A percentile compares a stretch with the other conserved stretches of the same genome.
Evolutionary conservation across 2,888 invertebrate species (phyloP).

Genomic region (Patella ulyssiponensis): DNA sequence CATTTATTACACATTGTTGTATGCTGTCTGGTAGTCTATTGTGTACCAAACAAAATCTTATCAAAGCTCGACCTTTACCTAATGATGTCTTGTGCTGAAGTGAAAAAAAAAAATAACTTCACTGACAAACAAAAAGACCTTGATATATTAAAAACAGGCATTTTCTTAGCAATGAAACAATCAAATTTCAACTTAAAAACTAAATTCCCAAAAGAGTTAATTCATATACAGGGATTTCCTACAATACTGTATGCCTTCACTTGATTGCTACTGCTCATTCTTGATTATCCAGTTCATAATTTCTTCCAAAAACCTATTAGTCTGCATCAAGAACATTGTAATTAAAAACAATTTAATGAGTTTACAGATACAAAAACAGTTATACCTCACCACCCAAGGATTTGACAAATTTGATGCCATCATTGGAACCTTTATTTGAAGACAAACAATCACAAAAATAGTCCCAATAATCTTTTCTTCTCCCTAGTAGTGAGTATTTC

Average conservation of each 20-base stretch:
- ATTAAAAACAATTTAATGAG: neutral
- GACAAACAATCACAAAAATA: conserved; percentile 71
- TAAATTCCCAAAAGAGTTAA: too few species aligned
- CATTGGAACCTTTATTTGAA: conserved; percentile 68
- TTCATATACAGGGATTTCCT: too few species aligned
- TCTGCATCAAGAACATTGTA: too few species aligned
- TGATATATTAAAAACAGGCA: too few species aligned
- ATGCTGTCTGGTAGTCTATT: conserved; percentile 72
- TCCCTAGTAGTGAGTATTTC: conserved; percentile 66
- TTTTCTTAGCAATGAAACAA: too few species aligned
- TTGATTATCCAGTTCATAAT: too few species aligned
- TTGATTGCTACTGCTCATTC: too few species aligned
- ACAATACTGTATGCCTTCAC: too few species aligned
- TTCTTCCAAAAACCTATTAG: too few species aligned
- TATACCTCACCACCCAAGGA: conserved; percentile 68
- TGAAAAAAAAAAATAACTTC: neutral
- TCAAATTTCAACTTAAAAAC: too few species aligned
- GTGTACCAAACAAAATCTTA: conserved; percentile 72
- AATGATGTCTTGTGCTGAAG: conserved; percentile 71
- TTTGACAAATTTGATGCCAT: conserved; percentile 73
- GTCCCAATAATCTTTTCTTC: conserved; percentile 72
- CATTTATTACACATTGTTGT: conserved; percentile 71
- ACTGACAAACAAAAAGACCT: too few species aligned
- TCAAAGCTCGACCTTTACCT: conserved; percentile 72
- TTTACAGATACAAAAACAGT: neutral